These are phyloP conservation scores for Condylostylus longicornis DNA, from an alignment of 1,140 invertebrate genomes.

Conservation along the genomic window DNA sequence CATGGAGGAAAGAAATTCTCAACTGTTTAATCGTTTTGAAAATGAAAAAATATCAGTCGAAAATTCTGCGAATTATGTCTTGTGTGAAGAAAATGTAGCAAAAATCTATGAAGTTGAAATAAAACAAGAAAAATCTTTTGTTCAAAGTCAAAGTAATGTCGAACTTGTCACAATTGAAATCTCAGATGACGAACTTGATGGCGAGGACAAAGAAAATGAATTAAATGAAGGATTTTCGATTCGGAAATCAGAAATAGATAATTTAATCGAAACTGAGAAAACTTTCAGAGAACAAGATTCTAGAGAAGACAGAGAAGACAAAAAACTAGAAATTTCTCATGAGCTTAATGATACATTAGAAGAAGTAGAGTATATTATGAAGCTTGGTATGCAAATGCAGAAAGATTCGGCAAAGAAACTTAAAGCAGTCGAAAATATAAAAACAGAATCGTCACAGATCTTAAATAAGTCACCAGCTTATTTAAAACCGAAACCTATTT, in stretches of 20 bases:
- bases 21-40: too few relatives aligned
- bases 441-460: not conserved
- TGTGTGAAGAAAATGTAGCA: too few relatives aligned
- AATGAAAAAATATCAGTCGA: too few relatives aligned
- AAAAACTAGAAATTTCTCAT: slow-evolving; percentile 12
- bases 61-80: too few relatives aligned
- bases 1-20: too few relatives aligned
- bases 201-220: not conserved
- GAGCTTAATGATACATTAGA: slow-evolving; percentile 33
- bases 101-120: too few relatives aligned
- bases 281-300: slow-evolving; percentile 14
- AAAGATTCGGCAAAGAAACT: slow-evolving; percentile 1
- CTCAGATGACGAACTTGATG: not conserved
- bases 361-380: slow-evolving; percentile 31
- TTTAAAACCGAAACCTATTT: too few relatives aligned
- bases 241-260: slow-evolving; percentile 1
- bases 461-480: too few relatives aligned
- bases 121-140: too few relatives aligned
- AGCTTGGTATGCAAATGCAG: slow-evolving; percentile 26
- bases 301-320: not conserved
- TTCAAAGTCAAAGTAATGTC: too few relatives aligned
- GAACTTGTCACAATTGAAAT: not conserved
- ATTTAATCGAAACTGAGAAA: slow-evolving; percentile 15
- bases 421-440: slow-evolving; percentile 1
- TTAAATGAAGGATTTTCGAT: not conserved